phyloP scores from a whole-genome alignment of 1,140 invertebrate genomes.

The Zaprionus vittiger region DNA sequence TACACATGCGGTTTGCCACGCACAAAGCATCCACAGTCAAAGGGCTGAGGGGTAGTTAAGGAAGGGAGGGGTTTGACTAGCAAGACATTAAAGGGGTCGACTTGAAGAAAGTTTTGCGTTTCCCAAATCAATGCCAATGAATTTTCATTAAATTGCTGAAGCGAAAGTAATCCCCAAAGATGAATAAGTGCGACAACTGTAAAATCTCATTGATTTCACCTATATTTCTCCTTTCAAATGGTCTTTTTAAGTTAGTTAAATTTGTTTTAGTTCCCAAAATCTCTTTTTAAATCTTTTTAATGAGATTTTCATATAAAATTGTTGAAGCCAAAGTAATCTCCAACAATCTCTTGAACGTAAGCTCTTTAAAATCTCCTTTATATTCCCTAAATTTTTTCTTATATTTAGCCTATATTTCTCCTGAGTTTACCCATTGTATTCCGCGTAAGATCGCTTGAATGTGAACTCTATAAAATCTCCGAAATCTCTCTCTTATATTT shows the following conservation, averaged over 20 bases:
- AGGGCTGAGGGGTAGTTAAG: too few relatives aligned
- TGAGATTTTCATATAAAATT: neutral
- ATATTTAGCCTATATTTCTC: too few relatives aligned
- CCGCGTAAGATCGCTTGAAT: too few relatives aligned
- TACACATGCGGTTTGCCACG: conserved; percentile 61
- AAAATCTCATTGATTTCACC: neutral
- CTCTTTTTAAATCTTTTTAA: accelerated
- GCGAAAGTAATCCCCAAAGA: conserved; percentile 7
- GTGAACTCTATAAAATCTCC: too few relatives aligned
- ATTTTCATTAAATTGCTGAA: conserved; percentile 14
- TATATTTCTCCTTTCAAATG: neutral
- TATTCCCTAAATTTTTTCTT: too few relatives aligned
- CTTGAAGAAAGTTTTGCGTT: neutral
- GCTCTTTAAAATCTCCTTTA: too few relatives aligned
- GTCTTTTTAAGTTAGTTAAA: too few relatives aligned
- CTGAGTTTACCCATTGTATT: too few relatives aligned
- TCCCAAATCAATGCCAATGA: conserved; percentile 12
- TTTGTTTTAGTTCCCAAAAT: too few relatives aligned
- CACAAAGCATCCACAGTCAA: conserved; percentile 11
- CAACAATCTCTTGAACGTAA: too few relatives aligned
- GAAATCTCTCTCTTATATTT: too few relatives aligned
- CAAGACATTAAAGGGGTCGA: neutral
- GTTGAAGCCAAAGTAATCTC: too few relatives aligned
- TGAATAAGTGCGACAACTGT: neutral
- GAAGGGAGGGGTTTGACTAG: neutral